These are phyloP conservation scores for Drosophila miranda DNA, from an alignment of 1,140 invertebrate species.

Conservation along the genomic window DNA sequence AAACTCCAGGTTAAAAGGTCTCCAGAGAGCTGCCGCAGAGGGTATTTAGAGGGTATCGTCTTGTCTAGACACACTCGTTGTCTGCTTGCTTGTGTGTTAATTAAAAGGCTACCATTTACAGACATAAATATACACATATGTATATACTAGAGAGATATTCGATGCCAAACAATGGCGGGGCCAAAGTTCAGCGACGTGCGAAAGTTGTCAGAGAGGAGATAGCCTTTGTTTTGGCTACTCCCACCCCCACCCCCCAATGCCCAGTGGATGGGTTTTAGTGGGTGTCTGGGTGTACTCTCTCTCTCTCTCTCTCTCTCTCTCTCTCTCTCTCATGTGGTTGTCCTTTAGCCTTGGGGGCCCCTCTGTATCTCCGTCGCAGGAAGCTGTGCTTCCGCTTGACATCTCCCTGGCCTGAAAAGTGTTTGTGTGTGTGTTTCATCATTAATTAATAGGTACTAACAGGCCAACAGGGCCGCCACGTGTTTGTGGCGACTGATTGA, in stretches of 20 bases:
- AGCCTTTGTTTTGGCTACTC: not conserved
- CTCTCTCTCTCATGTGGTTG: not conserved
- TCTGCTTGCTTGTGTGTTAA: not conserved
- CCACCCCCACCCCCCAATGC: no score
- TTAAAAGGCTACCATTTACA: no score
- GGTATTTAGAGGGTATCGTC: no score
- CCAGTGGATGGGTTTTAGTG: not conserved
- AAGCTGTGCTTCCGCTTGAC: no score
- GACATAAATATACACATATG: no score
- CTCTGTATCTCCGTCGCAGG: not conserved
- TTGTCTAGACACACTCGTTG: not conserved
- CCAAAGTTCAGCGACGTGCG: not conserved
- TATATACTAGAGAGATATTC: not conserved
- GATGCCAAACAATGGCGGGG: not conserved
- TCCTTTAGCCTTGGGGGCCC: conserved; percentile 15
- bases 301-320: no score
- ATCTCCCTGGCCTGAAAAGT: conserved; percentile 11
- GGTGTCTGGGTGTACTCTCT: not conserved
- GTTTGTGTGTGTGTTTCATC: conserved; percentile 19
- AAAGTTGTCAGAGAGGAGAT: not conserved
- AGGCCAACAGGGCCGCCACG: not conserved
- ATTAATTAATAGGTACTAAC: conserved; percentile 54
- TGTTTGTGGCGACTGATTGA: no score
- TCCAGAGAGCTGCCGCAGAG: no score
- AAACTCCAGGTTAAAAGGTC: no score